Percentiles rank a stretch among this genome's conserved stretches.
Evolutionary conservation across 2,888 invertebrate species (phyloP).

Genomic region (Apotomis capreana): DNA sequence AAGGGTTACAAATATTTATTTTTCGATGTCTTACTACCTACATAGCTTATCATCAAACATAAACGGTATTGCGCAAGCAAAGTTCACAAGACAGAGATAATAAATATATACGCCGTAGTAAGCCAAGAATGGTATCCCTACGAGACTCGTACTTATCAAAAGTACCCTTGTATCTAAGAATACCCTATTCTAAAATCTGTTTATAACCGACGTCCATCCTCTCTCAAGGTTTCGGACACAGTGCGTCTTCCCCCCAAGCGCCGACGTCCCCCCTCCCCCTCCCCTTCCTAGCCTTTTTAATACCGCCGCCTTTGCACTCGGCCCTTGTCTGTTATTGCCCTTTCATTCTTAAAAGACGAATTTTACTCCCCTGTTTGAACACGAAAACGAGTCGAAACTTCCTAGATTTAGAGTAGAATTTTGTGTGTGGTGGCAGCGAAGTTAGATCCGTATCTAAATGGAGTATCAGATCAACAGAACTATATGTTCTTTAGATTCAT

Average conservation of each 20-base stretch:
- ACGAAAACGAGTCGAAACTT: conserved; percentile 49
- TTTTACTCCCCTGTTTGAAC: conserved; percentile 51
- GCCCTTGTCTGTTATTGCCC: conserved; percentile 58
- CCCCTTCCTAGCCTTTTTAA: conserved; percentile 68
- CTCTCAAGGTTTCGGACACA: conserved; percentile 51
- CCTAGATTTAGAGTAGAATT: conserved; percentile 44
- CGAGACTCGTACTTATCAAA: not conserved
- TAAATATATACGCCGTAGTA: too few species aligned
- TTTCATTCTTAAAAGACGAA: conserved; percentile 67
- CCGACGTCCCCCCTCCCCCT: conserved; percentile 52
- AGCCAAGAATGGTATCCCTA: too few species aligned
- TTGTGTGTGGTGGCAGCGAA: conserved; percentile 51
- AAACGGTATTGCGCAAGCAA: too few species aligned
- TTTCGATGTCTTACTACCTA: too few species aligned
- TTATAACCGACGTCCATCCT: conserved; percentile 51
- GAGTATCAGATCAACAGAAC: conserved; percentile 64
- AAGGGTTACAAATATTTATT: not conserved
- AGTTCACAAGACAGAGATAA: too few species aligned
- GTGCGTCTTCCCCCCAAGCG: conserved; percentile 65
- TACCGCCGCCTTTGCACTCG: conserved; percentile 63
- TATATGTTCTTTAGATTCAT: conserved; percentile 70
- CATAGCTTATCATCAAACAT: too few species aligned
- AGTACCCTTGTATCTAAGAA: not conserved
- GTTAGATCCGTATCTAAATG: conserved; percentile 71
- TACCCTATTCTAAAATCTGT: conserved; percentile 43